A percentile compares a stretch with the other conserved stretches of the same genome.
Evolutionary conservation across 1,140 invertebrate genomes (phyloP).

Genomic region (Orchestia grillus): DNA sequence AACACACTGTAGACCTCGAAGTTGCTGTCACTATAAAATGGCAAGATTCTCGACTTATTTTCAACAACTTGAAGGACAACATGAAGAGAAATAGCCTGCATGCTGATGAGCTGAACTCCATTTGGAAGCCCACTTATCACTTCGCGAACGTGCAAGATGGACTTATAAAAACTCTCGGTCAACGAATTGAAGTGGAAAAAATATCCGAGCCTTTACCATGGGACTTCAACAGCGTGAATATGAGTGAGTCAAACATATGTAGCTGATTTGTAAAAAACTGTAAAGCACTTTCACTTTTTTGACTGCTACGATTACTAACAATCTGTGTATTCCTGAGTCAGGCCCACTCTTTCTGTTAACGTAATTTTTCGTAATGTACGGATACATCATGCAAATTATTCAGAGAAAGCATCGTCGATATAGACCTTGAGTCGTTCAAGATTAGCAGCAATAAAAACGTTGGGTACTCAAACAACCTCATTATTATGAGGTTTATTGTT

Average conservation of each 20-base stretch:
- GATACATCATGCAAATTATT: not conserved
- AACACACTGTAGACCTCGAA: slow-evolving; percentile 62
- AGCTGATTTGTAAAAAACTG: not conserved
- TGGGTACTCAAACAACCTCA: not conserved
- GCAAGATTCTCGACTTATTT: slow-evolving; percentile 61
- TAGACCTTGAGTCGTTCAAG: too few species aligned
- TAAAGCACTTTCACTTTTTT: not conserved
- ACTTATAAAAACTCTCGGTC: slow-evolving; percentile 60
- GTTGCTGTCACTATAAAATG: slow-evolving; percentile 59
- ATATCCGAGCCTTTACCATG: slow-evolving; percentile 16
- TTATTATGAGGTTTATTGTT: too few species aligned
- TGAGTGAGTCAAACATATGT: slow-evolving; percentile 59
- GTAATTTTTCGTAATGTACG: not conserved
- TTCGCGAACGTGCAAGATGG: slow-evolving; percentile 65
- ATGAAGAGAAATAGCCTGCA: slow-evolving; percentile 62
- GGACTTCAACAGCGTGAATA: slow-evolving; percentile 63
- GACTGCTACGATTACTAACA: not conserved
- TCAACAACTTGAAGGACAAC: slow-evolving; percentile 62
- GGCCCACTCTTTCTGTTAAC: not conserved
- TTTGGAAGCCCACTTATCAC: slow-evolving; percentile 59
- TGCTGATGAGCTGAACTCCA: slow-evolving; percentile 1
- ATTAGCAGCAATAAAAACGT: not conserved
- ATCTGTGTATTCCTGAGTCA: not conserved
- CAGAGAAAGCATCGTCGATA: not conserved
- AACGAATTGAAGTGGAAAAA: slow-evolving; percentile 56